Evolutionary conservation across 2,797 vertebrate genomes (phyloP), one percentile per base, ranked within the genome.

Genomic region (Salarias fasciatus): DNA sequence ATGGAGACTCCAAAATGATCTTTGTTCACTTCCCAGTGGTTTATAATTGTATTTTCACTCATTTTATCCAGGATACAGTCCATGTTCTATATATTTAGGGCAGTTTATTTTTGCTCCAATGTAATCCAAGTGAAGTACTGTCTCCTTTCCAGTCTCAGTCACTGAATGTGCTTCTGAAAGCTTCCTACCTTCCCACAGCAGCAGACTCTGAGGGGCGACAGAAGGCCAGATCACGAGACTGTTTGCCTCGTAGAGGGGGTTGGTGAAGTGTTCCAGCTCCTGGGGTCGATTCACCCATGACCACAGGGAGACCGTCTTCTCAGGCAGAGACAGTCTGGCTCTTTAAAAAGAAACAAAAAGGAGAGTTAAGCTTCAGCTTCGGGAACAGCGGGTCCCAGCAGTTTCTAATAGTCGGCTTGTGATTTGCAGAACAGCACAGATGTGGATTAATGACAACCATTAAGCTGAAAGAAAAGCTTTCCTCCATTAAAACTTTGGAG

Each of bases 201-300:
- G 95, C 57, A 99, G 94, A 75, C 97, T 99, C 92, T 99, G 98
- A 0, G 98, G 97, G 35, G 97, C 96, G n/a, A 99, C 98, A 0
- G 98, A 99, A 0, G 98, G 98, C 97, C 98, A 99, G 90, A 99
- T 99, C 77, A 98, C 98, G 0, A 98, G 93, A 70, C 91, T 95
- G 91, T 99, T 99, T 80, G 96, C 90, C 87, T 99, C 98, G 3
- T 94, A 99, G 1, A 99, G 95, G 0, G 97, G 98, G 69, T 98
- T 99, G 71, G 92, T 90, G 74, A 96, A 93, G 48, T 81, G 92
- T 53, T 86, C 93, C 80, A 95, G 87, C 77, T 98, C 96, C 51
- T 94, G 91, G 14, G 95, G 92, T 41, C 91, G 92, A 80, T 98
- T 99, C 75, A 98, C 93, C 98, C 98, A 99, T 0, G 97, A 99